Conservation (phyloP, 2,888 invertebrate species). For the Octonoba sinensis region DNA sequence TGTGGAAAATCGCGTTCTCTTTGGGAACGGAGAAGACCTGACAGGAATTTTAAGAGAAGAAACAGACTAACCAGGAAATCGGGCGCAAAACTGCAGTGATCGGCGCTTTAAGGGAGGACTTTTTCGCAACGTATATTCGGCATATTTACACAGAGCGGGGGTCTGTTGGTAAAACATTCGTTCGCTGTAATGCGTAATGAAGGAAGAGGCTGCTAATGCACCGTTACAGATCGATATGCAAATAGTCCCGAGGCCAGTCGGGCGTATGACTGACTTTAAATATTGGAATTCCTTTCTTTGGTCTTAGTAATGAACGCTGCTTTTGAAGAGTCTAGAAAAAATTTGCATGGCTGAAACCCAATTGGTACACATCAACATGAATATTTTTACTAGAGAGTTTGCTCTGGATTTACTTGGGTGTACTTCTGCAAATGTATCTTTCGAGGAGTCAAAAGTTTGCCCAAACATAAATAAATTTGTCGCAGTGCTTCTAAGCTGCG, state of each 20-base stretch:
- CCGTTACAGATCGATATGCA: constrained; percentile 63
- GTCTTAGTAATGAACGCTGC: constrained; percentile 53
- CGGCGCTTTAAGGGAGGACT: constrained; percentile 30
- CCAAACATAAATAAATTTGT: constrained; percentile 60
- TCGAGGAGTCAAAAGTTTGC: constrained; percentile 47
- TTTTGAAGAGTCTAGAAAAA: constrained; percentile 53
- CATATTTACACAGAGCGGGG: constrained; percentile 43
- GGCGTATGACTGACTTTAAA: constrained; percentile 59
- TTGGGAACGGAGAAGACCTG: too few relatives aligned
- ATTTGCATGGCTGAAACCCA: constrained; percentile 36
- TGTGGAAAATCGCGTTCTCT: too few relatives aligned
- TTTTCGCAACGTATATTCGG: constrained; percentile 39
- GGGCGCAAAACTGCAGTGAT: constrained; percentile 29
- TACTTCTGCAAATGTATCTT: constrained; percentile 59
- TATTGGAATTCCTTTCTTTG: constrained; percentile 62
- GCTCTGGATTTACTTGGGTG: constrained; percentile 53
- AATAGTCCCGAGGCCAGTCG: constrained; percentile 59
- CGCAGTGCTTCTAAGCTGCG: constrained; percentile 37
- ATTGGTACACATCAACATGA: constrained; percentile 60
- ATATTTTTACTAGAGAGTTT: constrained; percentile 49
- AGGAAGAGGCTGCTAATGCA: constrained; percentile 54
- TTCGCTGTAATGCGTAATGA: constrained; percentile 32
- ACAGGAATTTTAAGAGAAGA: too few relatives aligned
- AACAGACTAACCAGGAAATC: too few relatives aligned
- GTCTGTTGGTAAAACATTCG: constrained; percentile 49